These are phyloP conservation scores for Cylloceria caligata DNA, from an alignment of 2,888 invertebrate genomes.

Conservation along the genomic window DNA sequence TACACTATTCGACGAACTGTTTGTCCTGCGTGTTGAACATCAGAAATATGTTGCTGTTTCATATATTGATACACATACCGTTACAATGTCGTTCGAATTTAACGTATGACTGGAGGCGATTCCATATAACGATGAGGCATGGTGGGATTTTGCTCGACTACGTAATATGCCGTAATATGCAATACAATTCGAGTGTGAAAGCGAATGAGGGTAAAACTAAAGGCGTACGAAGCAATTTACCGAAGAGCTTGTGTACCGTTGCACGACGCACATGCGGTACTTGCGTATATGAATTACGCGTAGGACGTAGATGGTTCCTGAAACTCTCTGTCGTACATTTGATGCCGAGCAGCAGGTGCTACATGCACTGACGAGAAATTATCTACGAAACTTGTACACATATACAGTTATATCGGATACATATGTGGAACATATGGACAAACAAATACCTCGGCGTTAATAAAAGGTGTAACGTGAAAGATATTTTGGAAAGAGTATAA, in stretches of 20 bases:
- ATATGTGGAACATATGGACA: background rate
- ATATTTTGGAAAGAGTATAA: background rate
- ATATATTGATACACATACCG: background rate
- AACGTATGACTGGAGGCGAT: conserved; percentile 40
- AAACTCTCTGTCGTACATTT: conserved; percentile 25
- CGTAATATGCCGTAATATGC: conserved; percentile 22
- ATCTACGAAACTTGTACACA: background rate
- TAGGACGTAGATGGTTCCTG: conserved; percentile 2
- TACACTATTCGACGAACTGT: conserved; percentile 7
- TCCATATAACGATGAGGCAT: conserved; percentile 24
- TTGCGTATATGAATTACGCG: background rate
- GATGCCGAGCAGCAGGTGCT: conserved; percentile 13
- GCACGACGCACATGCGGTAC: conserved; percentile 36
- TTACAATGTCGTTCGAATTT: background rate
- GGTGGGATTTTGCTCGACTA: conserved; percentile 14
- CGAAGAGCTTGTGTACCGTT: conserved; percentile 28
- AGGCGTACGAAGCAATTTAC: conserved; percentile 30
- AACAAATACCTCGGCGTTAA: background rate
- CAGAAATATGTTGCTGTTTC: conserved; percentile 28
- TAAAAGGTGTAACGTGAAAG: background rate
- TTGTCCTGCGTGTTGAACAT: conserved; percentile 1
- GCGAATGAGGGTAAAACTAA: conserved; percentile 17
- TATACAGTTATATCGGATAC: background rate
- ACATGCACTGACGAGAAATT: background rate
- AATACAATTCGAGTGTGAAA: conserved; percentile 28